These are phyloP conservation scores for Alouatta palliata DNA, from an alignment of 2,113 vertebrate species.

Conservation along the genomic window DNA sequence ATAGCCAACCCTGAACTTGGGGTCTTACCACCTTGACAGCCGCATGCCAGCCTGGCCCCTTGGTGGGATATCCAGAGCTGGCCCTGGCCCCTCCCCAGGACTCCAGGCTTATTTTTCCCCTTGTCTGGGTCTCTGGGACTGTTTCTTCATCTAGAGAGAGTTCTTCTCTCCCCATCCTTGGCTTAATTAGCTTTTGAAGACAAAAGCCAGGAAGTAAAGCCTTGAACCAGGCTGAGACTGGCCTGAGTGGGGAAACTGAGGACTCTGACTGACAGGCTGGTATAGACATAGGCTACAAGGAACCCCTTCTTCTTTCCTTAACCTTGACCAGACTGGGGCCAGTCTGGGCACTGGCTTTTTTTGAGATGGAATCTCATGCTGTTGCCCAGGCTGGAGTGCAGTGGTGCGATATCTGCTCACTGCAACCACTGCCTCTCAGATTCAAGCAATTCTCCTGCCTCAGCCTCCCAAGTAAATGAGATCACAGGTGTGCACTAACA, in stretches of 20 bases:
- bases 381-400: too few species aligned
- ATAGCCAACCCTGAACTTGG: accelerated
- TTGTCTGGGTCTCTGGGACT: not conserved
- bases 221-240: not conserved
- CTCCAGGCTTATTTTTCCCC: not conserved
- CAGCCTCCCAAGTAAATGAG: too few species aligned
- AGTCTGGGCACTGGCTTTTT: too few species aligned
- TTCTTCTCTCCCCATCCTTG: not conserved
- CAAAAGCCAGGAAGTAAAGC: not conserved
- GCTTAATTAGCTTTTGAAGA: not conserved
- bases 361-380: too few species aligned
- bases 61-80: accelerated
- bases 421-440: too few species aligned
- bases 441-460: too few species aligned
- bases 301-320: not conserved
- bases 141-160: not conserved
- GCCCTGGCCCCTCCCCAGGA: not conserved
- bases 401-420: too few species aligned
- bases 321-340: not conserved
- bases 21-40: accelerated
- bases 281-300: accelerated
- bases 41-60: not conserved
- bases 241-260: not conserved
- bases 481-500: too few species aligned
- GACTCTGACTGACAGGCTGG: accelerated